Conservation (phyloP, 2,113 vertebrate genomes). For the Hippocampus zosterae region DNA sequence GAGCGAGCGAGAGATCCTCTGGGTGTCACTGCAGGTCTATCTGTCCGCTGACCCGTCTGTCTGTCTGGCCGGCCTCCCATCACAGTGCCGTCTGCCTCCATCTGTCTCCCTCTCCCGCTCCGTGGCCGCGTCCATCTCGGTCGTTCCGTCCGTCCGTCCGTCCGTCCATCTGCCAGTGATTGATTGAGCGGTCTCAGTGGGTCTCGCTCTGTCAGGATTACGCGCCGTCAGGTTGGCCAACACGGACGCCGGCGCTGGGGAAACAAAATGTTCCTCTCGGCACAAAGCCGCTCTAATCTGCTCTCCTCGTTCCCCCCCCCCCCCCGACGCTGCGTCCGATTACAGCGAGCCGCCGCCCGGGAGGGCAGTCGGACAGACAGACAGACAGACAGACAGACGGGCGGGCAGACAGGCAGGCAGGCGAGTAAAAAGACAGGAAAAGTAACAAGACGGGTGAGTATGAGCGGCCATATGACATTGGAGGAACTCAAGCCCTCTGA, state of each 20-base stretch:
- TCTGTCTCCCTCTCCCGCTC: neutral
- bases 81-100: neutral
- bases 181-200: neutral
- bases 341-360: conserved; percentile 48
- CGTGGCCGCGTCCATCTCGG: neutral
- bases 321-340: conserved; percentile 52
- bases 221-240: conserved; percentile 63
- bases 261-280: conserved; percentile 70
- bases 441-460: neutral
- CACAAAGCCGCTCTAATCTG: conserved; percentile 67
- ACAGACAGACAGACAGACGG: conserved; percentile 7
- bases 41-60: conserved; percentile 9
- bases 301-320: conserved; percentile 41
- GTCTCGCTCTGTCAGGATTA: conserved; percentile 53
- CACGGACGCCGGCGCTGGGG: conserved; percentile 57
- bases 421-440: neutral
- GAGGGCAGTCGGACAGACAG: conserved; percentile 7
- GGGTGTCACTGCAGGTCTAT: conserved; percentile 62
- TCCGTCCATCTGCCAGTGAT: neutral
- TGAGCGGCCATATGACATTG: neutral
- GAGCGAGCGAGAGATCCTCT: conserved; percentile 29
- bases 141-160: neutral
- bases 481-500: conserved; percentile 2
- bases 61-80: neutral
- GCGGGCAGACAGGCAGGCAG: neutral